Evolutionary conservation across 2,113 vertebrate genomes (phyloP).

Genomic region (Danionella cerebrum): DNA sequence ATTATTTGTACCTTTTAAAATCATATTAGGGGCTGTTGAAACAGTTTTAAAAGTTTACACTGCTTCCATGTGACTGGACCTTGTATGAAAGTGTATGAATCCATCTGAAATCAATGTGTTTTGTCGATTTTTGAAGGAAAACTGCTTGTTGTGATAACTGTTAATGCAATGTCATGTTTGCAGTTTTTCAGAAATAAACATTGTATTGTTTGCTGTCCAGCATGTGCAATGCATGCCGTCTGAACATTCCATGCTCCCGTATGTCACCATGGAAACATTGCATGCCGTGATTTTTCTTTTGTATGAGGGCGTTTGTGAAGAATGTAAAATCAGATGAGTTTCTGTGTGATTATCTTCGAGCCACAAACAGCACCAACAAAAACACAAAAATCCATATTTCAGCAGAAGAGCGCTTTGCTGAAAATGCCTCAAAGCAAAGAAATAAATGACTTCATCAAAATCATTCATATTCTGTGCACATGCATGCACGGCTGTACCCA

Average conservation of each 20-base stretch:
- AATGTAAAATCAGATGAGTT: conserved; percentile 27
- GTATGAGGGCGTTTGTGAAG: conserved; percentile 23
- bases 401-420: not conserved
- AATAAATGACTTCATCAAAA: conserved; percentile 21
- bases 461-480: not conserved
- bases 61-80: no score
- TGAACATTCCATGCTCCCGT: not conserved
- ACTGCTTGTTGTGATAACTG: not conserved
- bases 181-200: not conserved
- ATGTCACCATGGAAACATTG: conserved; percentile 36
- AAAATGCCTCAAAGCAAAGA: conserved; percentile 8
- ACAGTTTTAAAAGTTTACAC: no score
- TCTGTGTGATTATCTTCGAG: conserved; percentile 22
- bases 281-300: conserved; percentile 18
- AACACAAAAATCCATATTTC: not conserved
- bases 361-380: conserved; percentile 1
- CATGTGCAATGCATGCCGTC: not conserved
- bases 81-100: no score
- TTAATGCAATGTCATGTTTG: conserved; percentile 1
- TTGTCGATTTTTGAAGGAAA: not conserved
- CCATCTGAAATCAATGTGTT: no score
- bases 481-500: not conserved
- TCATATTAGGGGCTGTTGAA: no score
- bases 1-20: no score
- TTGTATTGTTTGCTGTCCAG: not conserved